These are phyloP conservation scores for Drosophila rhopaloa DNA, from an alignment of 1,140 invertebrate genomes.

Conservation along the genomic window DNA sequence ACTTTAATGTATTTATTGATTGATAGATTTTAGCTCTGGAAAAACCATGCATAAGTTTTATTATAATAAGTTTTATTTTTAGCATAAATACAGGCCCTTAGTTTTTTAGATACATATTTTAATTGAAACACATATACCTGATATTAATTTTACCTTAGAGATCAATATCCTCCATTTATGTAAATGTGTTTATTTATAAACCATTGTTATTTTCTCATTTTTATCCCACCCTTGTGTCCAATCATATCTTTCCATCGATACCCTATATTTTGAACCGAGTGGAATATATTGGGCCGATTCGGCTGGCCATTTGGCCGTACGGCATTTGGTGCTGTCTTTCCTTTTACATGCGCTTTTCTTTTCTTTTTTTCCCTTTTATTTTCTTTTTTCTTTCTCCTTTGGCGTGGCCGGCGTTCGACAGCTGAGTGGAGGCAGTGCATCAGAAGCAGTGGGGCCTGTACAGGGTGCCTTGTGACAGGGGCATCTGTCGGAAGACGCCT, in stretches of 20 bases:
- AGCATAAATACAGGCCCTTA: too few species aligned
- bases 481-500: conserved; percentile 20
- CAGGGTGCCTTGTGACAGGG: conserved; percentile 54
- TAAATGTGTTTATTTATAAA: too few species aligned
- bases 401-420: conserved; percentile 53
- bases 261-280: conserved; percentile 19
- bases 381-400: conserved; percentile 16
- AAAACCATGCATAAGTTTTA: too few species aligned
- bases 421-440: conserved; percentile 50
- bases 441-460: conserved; percentile 30
- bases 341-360: conserved; percentile 15
- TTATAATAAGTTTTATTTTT: too few species aligned
- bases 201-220: too few species aligned
- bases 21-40: too few species aligned
- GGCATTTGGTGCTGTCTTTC: conserved; percentile 55
- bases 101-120: neutral
- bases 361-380: conserved; percentile 5
- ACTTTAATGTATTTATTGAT: too few species aligned
- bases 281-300: conserved; percentile 16
- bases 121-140: too few species aligned
- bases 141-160: too few species aligned
- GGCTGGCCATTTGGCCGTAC: conserved; percentile 65
- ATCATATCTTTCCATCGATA: conserved; percentile 1
- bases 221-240: neutral
- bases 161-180: too few species aligned